phyloP scores from a whole-genome alignment of 2,888 invertebrate genomes.

The Andricus quercusramuli region DNA sequence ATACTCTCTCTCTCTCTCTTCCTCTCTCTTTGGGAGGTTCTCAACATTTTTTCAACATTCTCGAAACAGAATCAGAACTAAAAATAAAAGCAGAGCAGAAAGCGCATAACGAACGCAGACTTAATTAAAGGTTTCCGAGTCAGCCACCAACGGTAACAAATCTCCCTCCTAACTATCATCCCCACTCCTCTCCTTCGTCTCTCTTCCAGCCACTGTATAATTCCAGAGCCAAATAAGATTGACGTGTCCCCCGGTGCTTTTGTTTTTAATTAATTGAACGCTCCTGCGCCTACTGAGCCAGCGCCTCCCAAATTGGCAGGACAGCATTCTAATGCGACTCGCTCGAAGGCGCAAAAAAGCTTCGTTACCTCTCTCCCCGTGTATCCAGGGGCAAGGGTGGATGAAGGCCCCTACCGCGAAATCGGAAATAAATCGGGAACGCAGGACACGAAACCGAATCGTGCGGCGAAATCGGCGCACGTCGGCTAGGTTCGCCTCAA shows the following conservation, averaged over 20 bases:
- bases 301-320: constrained; percentile 72
- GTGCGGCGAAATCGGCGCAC: constrained; percentile 56
- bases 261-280: constrained; percentile 74
- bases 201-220: constrained; percentile 49
- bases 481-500: constrained; percentile 59
- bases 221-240: constrained; percentile 71
- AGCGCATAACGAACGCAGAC: constrained; percentile 68
- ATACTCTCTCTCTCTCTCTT: no score
- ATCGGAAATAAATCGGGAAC: constrained; percentile 61
- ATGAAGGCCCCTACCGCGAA: constrained; percentile 52
- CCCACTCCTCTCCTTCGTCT: constrained; percentile 47
- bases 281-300: constrained; percentile 58
- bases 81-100: constrained; percentile 46
- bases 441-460: constrained; percentile 38
- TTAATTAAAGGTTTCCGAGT: constrained; percentile 72
- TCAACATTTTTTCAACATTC: not conserved
- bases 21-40: constrained; percentile 58
- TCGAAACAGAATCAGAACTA: not conserved
- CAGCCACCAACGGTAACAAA: constrained; percentile 63
- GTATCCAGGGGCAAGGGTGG: constrained; percentile 41
- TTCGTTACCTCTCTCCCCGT: constrained; percentile 49
- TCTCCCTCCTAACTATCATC: constrained; percentile 35
- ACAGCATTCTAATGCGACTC: constrained; percentile 72
- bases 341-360: constrained; percentile 64
- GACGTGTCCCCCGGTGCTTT: constrained; percentile 72